Conservation (phyloP, 2,113 vertebrate genomes). For the Pseudorasbora parva region DNA sequence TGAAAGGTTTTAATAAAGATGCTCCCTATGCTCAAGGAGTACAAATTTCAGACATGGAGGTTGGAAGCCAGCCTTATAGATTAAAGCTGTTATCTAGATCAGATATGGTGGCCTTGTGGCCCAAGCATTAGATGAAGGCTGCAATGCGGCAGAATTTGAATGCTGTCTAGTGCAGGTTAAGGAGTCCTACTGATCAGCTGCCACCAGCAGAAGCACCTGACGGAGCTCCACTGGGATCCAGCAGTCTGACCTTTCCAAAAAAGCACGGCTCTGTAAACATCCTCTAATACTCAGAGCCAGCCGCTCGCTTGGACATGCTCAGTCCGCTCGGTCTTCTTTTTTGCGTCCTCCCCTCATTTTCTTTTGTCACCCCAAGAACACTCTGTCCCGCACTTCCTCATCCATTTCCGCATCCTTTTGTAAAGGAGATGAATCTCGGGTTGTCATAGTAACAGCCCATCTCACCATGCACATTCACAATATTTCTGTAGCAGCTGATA, state of each 20-base stretch:
- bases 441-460: slow-evolving; percentile 57
- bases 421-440: slow-evolving; percentile 39
- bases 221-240: slow-evolving; percentile 32
- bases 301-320: not conserved
- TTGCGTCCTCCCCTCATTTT: not conserved
- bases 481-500: slow-evolving; percentile 48
- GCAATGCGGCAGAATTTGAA: slow-evolving; percentile 24
- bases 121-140: slow-evolving; percentile 3
- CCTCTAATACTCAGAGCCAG: not conserved
- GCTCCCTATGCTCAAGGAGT: not conserved
- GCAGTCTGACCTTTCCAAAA: slow-evolving; percentile 52
- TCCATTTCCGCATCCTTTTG: slow-evolving; percentile 20
- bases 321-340: not conserved
- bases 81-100: slow-evolving; percentile 33
- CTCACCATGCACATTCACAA: slow-evolving; percentile 39
- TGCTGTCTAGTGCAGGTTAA: slow-evolving; percentile 8
- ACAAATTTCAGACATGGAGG: slow-evolving; percentile 2
- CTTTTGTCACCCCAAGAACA: slow-evolving; percentile 3
- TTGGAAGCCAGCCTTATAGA: not conserved
- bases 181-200: slow-evolving; percentile 26
- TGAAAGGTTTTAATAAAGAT: slow-evolving; percentile 38
- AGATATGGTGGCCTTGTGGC: not conserved
- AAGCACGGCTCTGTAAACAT: slow-evolving; percentile 49
- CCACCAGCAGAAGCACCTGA: slow-evolving; percentile 23
- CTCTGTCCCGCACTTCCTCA: slow-evolving; percentile 1